Evolutionary conservation across 2,888 invertebrate genomes (phyloP).

Genomic region (Tenthredo notha): DNA sequence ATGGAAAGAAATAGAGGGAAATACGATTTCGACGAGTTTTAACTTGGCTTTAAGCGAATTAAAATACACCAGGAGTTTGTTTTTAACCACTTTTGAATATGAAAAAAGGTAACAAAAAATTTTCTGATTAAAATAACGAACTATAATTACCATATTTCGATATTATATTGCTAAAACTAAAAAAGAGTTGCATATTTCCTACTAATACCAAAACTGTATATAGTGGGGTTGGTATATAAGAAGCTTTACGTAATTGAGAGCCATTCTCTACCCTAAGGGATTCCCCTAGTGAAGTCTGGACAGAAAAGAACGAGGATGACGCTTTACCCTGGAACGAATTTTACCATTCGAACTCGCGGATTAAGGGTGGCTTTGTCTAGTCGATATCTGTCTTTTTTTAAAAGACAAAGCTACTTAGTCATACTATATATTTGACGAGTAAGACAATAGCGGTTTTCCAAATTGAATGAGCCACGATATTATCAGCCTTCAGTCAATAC

Average conservation of each 20-base stretch:
- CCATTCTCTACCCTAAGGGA: background rate
- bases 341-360: background rate
- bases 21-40: constrained; percentile 38
- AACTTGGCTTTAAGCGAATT: constrained; percentile 22
- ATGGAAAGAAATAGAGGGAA: background rate
- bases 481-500: background rate
- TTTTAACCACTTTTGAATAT: background rate
- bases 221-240: background rate
- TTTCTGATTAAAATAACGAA: background rate
- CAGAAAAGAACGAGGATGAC: constrained; percentile 7
- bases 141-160: constrained; percentile 25
- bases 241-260: constrained; percentile 31
- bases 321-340: background rate
- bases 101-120: background rate
- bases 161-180: background rate
- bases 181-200: background rate
- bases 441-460: background rate
- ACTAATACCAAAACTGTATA: background rate
- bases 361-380: background rate
- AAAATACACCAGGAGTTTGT: background rate
- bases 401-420: background rate
- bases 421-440: background rate
- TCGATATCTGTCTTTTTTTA: background rate
- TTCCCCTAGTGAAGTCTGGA: constrained; percentile 10
- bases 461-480: background rate